phyloP scores from a whole-genome alignment of 37 sponge, comb jelly and placozoan genomes.

The Hormiphora californensis region DNA sequence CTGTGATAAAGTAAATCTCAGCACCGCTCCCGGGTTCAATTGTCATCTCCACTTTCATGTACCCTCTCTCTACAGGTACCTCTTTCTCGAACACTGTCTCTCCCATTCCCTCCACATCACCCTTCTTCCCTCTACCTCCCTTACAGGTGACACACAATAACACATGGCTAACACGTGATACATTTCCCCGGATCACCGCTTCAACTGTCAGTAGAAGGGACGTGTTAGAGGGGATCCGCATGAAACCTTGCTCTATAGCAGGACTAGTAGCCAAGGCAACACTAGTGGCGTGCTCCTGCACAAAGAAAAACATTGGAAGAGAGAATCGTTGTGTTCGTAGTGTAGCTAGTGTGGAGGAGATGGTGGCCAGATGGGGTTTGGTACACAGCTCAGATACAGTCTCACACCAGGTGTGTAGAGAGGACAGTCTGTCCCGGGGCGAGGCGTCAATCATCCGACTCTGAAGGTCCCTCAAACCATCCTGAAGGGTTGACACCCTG shows the following conservation, averaged over 20 bases:
- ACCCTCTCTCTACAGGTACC: conserved; percentile 13
- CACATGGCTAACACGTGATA: background rate
- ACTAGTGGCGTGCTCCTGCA: conserved; percentile 24
- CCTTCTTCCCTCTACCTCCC: background rate
- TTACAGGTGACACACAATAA: conserved; percentile 14
- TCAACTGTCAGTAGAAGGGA: conserved; percentile 6
- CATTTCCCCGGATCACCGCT: conserved; percentile 35
- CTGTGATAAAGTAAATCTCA: conserved; percentile 8
- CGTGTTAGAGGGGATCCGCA: background rate
- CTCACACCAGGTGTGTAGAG: background rate
- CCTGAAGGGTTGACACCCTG: background rate
- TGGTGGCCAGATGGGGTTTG: background rate
- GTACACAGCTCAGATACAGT: background rate
- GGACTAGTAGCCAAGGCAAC: conserved; percentile 31
- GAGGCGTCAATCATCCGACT: conserved; percentile 26
- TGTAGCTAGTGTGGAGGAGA: conserved; percentile 11
- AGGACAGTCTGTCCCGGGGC: background rate
- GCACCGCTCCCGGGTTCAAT: background rate
- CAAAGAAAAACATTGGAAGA: conserved; percentile 19
- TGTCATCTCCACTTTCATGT: background rate
- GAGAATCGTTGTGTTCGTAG: background rate
- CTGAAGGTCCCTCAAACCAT: background rate
- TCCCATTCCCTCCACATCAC: background rate
- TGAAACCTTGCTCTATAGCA: conserved; percentile 36
- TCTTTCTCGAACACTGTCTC: background rate